Evolutionary conservation across 2,888 invertebrate genomes (phyloP), one percentile per base, ranked within the genome.

Genomic region (Diarsia dahlii): DNA sequence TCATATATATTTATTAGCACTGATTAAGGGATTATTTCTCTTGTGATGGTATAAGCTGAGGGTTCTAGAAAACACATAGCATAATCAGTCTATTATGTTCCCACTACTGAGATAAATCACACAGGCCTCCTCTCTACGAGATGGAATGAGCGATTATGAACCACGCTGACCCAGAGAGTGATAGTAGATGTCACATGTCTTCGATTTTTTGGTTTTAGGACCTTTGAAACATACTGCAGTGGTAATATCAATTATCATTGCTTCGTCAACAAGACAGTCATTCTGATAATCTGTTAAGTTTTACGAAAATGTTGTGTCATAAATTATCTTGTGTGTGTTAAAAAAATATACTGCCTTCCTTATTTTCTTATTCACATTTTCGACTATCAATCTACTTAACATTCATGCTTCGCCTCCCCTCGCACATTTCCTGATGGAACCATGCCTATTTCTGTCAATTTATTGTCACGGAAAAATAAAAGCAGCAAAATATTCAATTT

Each of bases 391-490:
- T 54, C 39, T 64, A 80, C 18, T 66, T 64, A 20, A 5, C 39
- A 60, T 58, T 56, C 39, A 67, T 28, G 15, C 20, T n/a, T 34
- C 1, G 20, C 9, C 6, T 64, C 28, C 15, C 20, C 45, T 64
- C n/a, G 39, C 64, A 52, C 48, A 60, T 58, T 54, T 65, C 45
- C 12, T 45, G 54, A 67, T 50, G 3, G n/a, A 54, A 56, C 75
- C 34, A 2, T 75, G 3, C 52, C 13, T 52, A 13, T 45, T 2
- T 64, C 13, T 78, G 69, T 68, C 48, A 65, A 75, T 75, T 75
- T 65, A 48, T 34, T 54, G 39, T 58, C 71, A 60, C 56, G 63
- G 68, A 70, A 84, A 71, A 66, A 79, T 60, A 62, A 78, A 78
- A 66, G 62, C 50, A 8, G 58, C 39, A 62, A 64, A 72, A 66